These are phyloP conservation scores for Phortica okadai DNA, from an alignment of 2,888 invertebrate genomes.

Conservation along the genomic window DNA sequence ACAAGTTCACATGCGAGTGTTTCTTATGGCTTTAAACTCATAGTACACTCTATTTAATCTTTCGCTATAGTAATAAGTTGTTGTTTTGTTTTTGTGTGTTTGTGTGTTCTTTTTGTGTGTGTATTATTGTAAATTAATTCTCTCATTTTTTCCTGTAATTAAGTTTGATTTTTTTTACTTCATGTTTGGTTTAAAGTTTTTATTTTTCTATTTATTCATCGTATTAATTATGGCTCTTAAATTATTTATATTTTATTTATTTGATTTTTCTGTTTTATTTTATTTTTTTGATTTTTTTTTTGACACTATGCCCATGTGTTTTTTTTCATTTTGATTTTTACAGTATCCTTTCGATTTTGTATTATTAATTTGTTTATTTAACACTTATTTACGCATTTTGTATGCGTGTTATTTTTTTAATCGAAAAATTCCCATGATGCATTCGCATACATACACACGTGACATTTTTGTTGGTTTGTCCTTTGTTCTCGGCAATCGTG, in stretches of 20 bases:
- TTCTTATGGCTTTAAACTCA: slow-evolving; percentile 11
- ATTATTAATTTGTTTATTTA: slow-evolving; percentile 28
- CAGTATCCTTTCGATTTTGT: slow-evolving; percentile 27
- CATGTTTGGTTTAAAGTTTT: slow-evolving; percentile 47
- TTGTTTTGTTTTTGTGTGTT: slow-evolving; percentile 26
- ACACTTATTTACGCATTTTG: slow-evolving; percentile 33
- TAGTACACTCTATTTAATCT: slow-evolving; percentile 20
- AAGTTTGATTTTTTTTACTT: slow-evolving; percentile 68
- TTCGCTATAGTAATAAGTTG: slow-evolving; percentile 21
- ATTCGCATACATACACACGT: too few species aligned
- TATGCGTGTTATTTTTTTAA: slow-evolving; percentile 33
- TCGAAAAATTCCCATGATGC: slow-evolving; percentile 11
- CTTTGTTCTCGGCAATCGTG: too few species aligned
- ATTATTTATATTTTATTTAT: slow-evolving; percentile 34
- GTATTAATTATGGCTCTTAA: slow-evolving; percentile 42
- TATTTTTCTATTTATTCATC: slow-evolving; percentile 39
- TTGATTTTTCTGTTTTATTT: slow-evolving; percentile 26
- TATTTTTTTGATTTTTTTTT: slow-evolving; percentile 21
- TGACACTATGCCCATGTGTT: slow-evolving; percentile 29
- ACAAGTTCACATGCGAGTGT: background rate
- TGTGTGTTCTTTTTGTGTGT: slow-evolving; percentile 35
- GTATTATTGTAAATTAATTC: slow-evolving; percentile 39
- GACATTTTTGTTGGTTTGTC: too few species aligned
- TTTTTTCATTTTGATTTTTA: slow-evolving; percentile 40
- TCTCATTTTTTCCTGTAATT: slow-evolving; percentile 61